Evolutionary conservation across 2,797 vertebrate species (phyloP).

Genomic region (Hyperoplus immaculatus): DNA sequence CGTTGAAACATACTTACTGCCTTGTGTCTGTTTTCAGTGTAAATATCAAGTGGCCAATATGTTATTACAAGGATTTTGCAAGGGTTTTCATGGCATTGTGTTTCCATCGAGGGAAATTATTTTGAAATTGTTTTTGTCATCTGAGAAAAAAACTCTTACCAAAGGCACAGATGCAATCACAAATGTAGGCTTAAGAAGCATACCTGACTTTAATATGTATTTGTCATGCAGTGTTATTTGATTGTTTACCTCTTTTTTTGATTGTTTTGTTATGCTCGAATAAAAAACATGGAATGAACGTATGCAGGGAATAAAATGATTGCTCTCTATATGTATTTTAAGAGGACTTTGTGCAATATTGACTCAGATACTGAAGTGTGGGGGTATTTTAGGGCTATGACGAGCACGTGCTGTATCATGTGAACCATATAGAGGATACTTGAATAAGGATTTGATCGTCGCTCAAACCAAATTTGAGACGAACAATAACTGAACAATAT

Average conservation of each 20-base stretch:
- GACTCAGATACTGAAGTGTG: conserved; percentile 34
- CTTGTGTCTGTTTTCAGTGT: conserved; percentile 69
- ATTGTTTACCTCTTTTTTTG: conserved; percentile 57
- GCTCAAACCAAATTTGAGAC: conserved; percentile 49
- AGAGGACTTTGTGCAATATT: conserved; percentile 71
- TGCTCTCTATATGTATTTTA: conserved; percentile 55
- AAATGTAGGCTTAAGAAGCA: conserved; percentile 63
- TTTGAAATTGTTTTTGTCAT: conserved; percentile 43
- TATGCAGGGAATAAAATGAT: conserved; percentile 66
- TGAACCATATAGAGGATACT: conserved; percentile 62
- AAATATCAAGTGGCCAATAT: conserved; percentile 61
- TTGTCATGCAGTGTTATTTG: conserved; percentile 73
- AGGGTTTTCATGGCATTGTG: conserved; percentile 58
- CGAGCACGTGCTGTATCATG: conserved; percentile 60
- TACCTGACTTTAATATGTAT: conserved; percentile 48
- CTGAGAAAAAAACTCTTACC: conserved; percentile 57
- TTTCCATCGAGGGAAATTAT: conserved; percentile 42
- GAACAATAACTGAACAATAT: conserved; percentile 26
- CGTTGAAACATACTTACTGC: conserved; percentile 61
- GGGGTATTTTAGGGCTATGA: conserved; percentile 72
- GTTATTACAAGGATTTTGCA: conserved; percentile 42
- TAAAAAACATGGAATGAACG: conserved; percentile 65
- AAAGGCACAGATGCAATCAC: conserved; percentile 68
- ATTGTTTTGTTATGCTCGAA: conserved; percentile 57
- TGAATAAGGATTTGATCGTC: conserved; percentile 62